These are phyloP conservation scores for Tiphia femorata DNA, from an alignment of 2,888 invertebrate species.

Conservation along the genomic window DNA sequence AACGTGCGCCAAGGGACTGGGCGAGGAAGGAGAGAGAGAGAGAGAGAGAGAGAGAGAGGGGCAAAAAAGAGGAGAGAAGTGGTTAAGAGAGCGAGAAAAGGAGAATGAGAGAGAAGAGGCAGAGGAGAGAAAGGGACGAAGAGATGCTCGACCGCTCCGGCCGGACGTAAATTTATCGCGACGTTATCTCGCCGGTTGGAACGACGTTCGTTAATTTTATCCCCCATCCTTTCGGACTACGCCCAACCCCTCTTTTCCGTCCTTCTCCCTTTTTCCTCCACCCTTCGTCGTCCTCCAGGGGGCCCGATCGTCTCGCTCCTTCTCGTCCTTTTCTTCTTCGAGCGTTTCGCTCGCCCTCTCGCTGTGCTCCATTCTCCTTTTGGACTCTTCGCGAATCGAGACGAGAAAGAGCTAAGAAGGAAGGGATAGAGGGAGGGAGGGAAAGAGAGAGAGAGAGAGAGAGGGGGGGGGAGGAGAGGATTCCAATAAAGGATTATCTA, in stretches of 20 bases:
- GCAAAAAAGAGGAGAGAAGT: too few species aligned
- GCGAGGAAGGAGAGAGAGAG: conserved; percentile 9
- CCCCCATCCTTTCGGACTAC: conserved; percentile 31
- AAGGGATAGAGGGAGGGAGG: too few species aligned
- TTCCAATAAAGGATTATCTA: too few species aligned
- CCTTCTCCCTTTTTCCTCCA: background rate
- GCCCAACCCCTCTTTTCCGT: conserved; percentile 18
- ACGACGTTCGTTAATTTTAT: conserved; percentile 57
- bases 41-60: conserved; percentile 3
- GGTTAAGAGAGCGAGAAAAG: conserved; percentile 7
- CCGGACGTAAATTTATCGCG: conserved; percentile 60
- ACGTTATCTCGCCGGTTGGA: conserved; percentile 57
- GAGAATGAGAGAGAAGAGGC: background rate
- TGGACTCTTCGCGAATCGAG: too few species aligned
- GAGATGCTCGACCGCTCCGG: conserved; percentile 35
- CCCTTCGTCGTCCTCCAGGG: background rate
- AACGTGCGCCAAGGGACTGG: conserved; percentile 40
- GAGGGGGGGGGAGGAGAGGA: conserved; percentile 7
- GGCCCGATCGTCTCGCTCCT: background rate
- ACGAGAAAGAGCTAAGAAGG: too few species aligned
- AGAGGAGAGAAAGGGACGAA: conserved; percentile 19
- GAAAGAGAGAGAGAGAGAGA: background rate
- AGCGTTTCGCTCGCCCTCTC: background rate
- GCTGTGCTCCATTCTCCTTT: too few species aligned
- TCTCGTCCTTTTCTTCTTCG: background rate